Evolutionary conservation across 2,113 vertebrate genomes (phyloP).

Genomic region (Syngnathoides biaculeatus): DNA sequence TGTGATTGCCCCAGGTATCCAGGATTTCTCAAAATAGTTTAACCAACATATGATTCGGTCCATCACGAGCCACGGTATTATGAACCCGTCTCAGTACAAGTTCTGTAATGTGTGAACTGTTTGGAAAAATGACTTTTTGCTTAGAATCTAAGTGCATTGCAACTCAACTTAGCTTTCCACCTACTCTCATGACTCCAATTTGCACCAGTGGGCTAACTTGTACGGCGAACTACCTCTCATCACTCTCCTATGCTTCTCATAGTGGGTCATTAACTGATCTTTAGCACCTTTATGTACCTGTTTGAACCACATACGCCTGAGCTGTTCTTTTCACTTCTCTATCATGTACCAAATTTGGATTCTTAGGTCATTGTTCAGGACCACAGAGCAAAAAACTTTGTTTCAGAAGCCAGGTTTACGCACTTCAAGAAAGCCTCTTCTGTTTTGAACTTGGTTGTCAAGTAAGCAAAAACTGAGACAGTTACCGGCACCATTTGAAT

Average conservation of each 20-base stretch:
- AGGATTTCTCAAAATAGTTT: background rate
- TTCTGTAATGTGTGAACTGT: background rate
- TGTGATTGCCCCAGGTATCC: background rate
- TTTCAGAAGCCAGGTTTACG: background rate
- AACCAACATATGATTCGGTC: too few relatives aligned
- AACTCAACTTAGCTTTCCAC: background rate
- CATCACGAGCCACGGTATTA: too few relatives aligned
- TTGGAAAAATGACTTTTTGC: conserved; percentile 13
- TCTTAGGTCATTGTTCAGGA: background rate
- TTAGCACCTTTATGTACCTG: background rate
- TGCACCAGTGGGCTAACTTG: conserved; percentile 13
- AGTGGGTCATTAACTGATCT: background rate
- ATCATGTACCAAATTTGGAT: background rate
- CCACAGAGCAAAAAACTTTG: background rate
- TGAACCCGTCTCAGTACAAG: too few relatives aligned
- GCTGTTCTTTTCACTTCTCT: conserved; percentile 5
- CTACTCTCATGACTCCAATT: conserved; percentile 7
- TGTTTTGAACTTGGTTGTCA: too few relatives aligned
- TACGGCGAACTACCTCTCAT: background rate
- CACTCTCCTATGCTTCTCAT: background rate
- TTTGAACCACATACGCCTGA: background rate
- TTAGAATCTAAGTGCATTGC: conserved; percentile 1
- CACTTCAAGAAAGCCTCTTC: conserved; percentile 3
- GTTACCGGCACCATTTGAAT: too few relatives aligned
- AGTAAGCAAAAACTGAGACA: too few relatives aligned